Conservation (phyloP, 1,140 invertebrate genomes). For the Caenorhabditis tropicalis region DNA sequence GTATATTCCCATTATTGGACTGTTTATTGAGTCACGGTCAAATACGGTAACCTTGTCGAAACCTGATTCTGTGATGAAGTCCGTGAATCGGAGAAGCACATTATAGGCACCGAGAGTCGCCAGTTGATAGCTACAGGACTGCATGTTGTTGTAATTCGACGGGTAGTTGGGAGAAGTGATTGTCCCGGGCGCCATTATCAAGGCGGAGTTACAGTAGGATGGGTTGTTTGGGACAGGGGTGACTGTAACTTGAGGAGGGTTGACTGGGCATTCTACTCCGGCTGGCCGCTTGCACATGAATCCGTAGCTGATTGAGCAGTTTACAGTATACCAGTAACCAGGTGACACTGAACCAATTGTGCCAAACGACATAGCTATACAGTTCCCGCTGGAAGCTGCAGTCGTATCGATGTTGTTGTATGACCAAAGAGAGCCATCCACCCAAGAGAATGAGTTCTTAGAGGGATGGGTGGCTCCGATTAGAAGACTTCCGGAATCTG, state of each 20-base stretch:
- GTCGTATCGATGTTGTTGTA: neutral
- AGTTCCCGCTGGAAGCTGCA: neutral
- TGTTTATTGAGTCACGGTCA: neutral
- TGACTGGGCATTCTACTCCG: neutral
- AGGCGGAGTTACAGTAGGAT: neutral
- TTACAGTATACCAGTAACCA: neutral
- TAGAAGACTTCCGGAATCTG: no score
- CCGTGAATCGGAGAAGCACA: neutral
- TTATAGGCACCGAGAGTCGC: neutral
- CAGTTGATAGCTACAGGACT: neutral
- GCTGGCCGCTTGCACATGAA: neutral
- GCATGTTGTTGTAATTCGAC: neutral
- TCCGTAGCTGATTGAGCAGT: neutral
- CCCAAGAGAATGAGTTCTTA: neutral
- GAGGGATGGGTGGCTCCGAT: neutral
- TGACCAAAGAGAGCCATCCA: neutral
- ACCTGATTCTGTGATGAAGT: neutral
- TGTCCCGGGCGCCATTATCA: neutral
- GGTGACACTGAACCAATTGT: no score
- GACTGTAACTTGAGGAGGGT: neutral
- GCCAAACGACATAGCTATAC: neutral
- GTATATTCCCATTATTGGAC: neutral
- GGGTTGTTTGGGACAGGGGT: neutral
- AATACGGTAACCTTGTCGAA: neutral
- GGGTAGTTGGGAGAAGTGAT: neutral